These are phyloP conservation scores for Brotula barbata DNA, from an alignment of 2,797 vertebrate species.

Conservation along the genomic window DNA sequence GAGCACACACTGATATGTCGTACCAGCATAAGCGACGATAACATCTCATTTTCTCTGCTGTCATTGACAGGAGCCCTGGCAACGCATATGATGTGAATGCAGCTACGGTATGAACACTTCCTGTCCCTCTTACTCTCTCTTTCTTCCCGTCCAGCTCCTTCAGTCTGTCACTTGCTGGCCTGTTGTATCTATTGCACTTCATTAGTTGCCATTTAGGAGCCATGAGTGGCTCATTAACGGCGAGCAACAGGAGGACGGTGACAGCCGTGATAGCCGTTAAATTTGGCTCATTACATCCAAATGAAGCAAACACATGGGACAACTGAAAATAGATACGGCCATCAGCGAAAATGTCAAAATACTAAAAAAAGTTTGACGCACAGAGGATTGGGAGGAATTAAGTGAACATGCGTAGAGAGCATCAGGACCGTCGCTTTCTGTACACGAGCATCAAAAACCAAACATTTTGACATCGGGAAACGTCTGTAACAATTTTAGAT, in stretches of 20 bases:
- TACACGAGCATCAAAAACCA: too few species aligned
- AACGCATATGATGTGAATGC: conserved; percentile 56
- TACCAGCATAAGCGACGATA: conserved; percentile 3
- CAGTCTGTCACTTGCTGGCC: background rate
- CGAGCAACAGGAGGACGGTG: conserved; percentile 9
- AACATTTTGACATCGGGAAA: too few species aligned
- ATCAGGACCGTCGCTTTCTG: too few species aligned
- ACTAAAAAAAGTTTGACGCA: background rate
- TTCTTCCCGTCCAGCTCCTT: background rate
- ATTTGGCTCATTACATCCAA: conserved; percentile 25
- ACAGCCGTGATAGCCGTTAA: background rate
- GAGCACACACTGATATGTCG: background rate
- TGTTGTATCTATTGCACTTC: background rate
- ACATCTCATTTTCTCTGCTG: conserved; percentile 3
- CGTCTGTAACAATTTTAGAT: too few species aligned
- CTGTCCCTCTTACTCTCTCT: background rate
- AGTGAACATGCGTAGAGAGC: too few species aligned
- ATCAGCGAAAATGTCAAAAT: conserved; percentile 17
- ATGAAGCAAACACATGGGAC: conserved; percentile 6
- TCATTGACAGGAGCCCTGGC: conserved; percentile 44
- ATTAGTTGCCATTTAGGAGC: conserved; percentile 28
- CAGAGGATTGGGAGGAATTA: background rate
- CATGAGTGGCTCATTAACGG: conserved; percentile 24
- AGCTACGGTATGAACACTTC: conserved; percentile 44
- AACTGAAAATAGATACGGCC: conserved; percentile 17